Evolutionary conservation across 2,797 vertebrate genomes (phyloP), one percentile per base, ranked within the genome.

Genomic region (Leptodactylus fallax): DNA sequence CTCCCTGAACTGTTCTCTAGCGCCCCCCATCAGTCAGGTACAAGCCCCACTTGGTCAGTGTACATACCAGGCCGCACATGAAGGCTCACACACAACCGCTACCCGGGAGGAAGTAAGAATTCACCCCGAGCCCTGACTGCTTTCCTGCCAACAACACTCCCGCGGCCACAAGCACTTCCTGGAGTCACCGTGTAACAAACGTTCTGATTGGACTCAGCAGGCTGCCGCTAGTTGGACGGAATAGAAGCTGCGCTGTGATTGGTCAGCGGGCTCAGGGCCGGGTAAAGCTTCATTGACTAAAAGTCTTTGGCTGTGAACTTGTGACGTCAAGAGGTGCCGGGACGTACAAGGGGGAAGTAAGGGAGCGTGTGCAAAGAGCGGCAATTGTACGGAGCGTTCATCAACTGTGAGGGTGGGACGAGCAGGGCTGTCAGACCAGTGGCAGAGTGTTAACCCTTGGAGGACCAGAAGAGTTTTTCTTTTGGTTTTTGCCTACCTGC

Each of bases 11-110:
- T 36, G 2, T 36, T 4, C 36, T 36, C 36, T 4, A 36, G 36
- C 36, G 1, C 36, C 36, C 36, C 36, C 36, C 36, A 4, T 36
- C 36, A 36, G 36, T 36, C 36, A 36, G 36, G 36, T 36, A n/a
- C n/a, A n/a, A n/a, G n/a, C n/a, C n/a, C n/a, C n/a, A n/a, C n/a
- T n/a, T n/a, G n/a, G n/a, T n/a, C n/a, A 51, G 45, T 19, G 27
- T 13, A 87, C 85, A 19, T 74, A 87, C 85, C 85, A 47, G 25
- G 19, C 53, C 17, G 67, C 51, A 12, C 67, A 87, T 60, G 36
- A 16, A 81, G 6, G 3, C 78, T 58, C 55, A 13, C 58, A 47
- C 79, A 63, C 78, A 79, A 21, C 47, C 49, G 13, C 19, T 5
- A 5, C 51, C n/a, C 55, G 16, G 58, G 58, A 78, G 16, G 77